Evolutionary conservation across 2,797 vertebrate genomes (phyloP).

Genomic region (Benthosema pterotum): DNA sequence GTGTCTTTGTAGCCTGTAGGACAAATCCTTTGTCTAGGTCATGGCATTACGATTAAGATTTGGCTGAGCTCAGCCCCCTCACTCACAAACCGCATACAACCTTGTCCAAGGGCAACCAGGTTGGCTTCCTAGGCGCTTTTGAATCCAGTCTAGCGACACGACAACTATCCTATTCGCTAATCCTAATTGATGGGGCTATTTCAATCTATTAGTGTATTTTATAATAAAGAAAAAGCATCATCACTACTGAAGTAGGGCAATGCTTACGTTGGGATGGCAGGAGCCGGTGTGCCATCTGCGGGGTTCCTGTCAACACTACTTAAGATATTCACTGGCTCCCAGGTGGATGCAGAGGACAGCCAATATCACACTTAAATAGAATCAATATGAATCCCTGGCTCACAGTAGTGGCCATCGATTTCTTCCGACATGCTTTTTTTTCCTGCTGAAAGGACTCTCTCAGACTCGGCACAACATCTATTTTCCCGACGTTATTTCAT

Average conservation of each 20-base stretch:
- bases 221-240: slow-evolving; percentile 10
- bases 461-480: slow-evolving; percentile 32
- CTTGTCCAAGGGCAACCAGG: too few species aligned
- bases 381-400: slow-evolving; percentile 55
- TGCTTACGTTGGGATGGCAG: slow-evolving; percentile 34
- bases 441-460: slow-evolving; percentile 21
- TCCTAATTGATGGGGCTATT: too few species aligned
- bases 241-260: slow-evolving; percentile 10
- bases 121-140: too few species aligned
- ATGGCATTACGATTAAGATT: too few species aligned
- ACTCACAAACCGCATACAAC: too few species aligned
- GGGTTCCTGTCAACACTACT: slow-evolving; percentile 29
- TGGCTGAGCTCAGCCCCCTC: too few species aligned
- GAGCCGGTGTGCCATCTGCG: slow-evolving; percentile 18
- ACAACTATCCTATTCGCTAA: too few species aligned
- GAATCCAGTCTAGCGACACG: too few species aligned
- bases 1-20: too few species aligned
- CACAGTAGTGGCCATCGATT: slow-evolving; percentile 39
- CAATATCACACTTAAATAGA: slow-evolving; percentile 56
- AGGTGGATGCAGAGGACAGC: slow-evolving; percentile 25
- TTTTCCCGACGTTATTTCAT: slow-evolving; percentile 49
- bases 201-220: neutral
- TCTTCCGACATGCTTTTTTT: slow-evolving; percentile 19
- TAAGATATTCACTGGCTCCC: slow-evolving; percentile 33
- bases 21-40: too few species aligned